A percentile compares a stretch with the other conserved stretches of the same genome.
phyloP scores from a whole-genome alignment of 2,113 vertebrate species.

The Charina bottae region DNA sequence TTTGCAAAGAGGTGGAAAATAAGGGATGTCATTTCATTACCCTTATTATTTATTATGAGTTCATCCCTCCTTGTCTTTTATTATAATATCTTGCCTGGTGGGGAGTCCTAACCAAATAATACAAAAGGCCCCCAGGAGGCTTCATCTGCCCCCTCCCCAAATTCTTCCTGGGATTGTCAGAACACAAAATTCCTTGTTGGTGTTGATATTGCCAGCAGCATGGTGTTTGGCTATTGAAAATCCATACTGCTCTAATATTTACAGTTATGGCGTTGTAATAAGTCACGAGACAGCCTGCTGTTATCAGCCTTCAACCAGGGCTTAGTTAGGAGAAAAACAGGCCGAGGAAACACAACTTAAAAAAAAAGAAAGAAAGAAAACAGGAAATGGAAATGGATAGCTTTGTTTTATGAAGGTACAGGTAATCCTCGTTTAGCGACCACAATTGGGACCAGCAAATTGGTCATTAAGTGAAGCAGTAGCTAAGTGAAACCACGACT shows the following conservation, averaged over 20 bases:
- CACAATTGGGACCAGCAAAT: too few relatives aligned
- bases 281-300: slow-evolving; percentile 55
- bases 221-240: slow-evolving; percentile 65
- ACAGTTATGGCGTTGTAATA: slow-evolving; percentile 59
- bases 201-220: slow-evolving; percentile 65
- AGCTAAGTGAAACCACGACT: too few relatives aligned
- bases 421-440: neutral
- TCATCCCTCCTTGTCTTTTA: slow-evolving; percentile 24
- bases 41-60: slow-evolving; percentile 57
- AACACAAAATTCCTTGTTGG: slow-evolving; percentile 57
- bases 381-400: neutral
- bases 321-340: slow-evolving; percentile 20
- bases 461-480: too few relatives aligned
- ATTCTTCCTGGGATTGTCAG: slow-evolving; percentile 59
- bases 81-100: slow-evolving; percentile 37
- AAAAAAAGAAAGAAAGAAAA: neutral
- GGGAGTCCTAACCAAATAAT: slow-evolving; percentile 24
- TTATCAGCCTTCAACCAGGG: neutral
- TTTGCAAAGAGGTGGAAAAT: neutral
- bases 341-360: neutral
- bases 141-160: slow-evolving; percentile 21
- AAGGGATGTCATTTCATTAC: slow-evolving; percentile 41
- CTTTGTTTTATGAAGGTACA: neutral
- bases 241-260: slow-evolving; percentile 65
- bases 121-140: slow-evolving; percentile 30